Evolutionary conservation across 2,113 vertebrate species (phyloP), one percentile per base, ranked within the genome.

Genomic region (Sterna hirundo): DNA sequence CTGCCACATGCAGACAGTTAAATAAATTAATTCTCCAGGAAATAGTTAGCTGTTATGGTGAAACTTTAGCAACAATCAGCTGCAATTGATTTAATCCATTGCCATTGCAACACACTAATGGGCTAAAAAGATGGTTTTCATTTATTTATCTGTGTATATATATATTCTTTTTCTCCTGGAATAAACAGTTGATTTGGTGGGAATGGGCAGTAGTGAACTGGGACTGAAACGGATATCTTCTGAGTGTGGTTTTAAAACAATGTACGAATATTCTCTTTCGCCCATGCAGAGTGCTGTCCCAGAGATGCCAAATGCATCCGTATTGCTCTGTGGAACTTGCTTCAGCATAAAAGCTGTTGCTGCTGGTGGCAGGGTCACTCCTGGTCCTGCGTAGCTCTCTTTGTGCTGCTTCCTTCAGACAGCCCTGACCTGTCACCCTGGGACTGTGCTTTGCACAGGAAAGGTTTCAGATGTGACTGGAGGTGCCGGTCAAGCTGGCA

Each of bases 1-100:
- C 70, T 87, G n/a, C 84, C 88, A 46, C 79, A 91, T 83, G 91
- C 47, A 27, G 91, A 58, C 46, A 75, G 51, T 77, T 81, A 84
- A 80, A 83, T 86, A 78, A 88, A 92, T 89, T 79, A 79, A 94
- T 94, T 91, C 75, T 81, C 47, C 88, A 58, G 86, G 80, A 87
- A 96, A 88, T 60, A 52, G 61, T 92, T 87, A 94, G 34, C 68
- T 69, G 44, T 65, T 83, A 42, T 5, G 23, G 60, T 65, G 62
- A 87, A 86, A 76, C 57, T 44, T n/a, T 77, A 93, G 74, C 65
- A 71, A 81, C 83, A 91, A 78, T 61, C 78, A 96, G 70, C 66
- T 78, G 75, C 55, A 87, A 21, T 9, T 91, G 91, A 94, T 88
- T 91, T 71, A 93, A 55, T 94, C 62, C 80, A 23, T 52, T 60